Evolutionary conservation across 2,113 vertebrate genomes (phyloP).

Genomic region (Zosterops borbonicus): DNA sequence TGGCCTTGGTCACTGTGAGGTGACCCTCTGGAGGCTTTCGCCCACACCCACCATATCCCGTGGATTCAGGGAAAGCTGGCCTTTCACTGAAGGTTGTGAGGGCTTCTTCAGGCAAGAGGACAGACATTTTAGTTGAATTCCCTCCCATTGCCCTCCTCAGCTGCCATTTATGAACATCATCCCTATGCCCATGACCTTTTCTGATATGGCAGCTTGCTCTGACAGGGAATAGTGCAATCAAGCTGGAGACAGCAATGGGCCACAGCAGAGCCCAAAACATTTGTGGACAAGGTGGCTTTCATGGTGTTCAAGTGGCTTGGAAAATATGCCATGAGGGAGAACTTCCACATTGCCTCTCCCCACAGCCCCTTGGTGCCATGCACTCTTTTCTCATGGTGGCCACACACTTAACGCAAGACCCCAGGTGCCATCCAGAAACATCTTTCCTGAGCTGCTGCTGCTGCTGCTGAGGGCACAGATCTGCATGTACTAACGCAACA

Average conservation of each 20-base stretch:
- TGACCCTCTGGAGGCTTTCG: rapidly evolving
- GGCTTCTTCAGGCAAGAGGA: not conserved
- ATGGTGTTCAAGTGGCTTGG: not conserved
- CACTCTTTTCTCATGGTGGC: rapidly evolving
- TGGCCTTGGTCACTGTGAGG: not conserved
- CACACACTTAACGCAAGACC: not conserved
- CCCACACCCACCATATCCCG: too few species aligned
- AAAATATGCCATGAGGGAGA: not conserved
- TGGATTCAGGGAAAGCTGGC: not conserved
- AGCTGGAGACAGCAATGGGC: not conserved
- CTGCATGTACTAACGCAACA: not conserved
- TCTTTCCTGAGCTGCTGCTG: not conserved
- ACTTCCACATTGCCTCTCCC: not conserved
- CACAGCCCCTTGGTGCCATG: not conserved
- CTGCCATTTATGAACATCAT: not conserved
- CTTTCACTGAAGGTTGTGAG: not conserved
- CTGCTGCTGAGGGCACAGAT: not conserved
- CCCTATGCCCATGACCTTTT: not conserved
- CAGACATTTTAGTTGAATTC: not conserved
- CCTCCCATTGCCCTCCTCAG: not conserved
- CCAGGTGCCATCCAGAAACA: not conserved
- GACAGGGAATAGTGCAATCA: not conserved
- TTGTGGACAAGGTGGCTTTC: not conserved
- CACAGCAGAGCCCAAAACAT: not conserved
- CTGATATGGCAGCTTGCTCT: not conserved